Evolutionary conservation across 1,140 invertebrate species (phyloP).

Genomic region (Sycophila sp.): DNA sequence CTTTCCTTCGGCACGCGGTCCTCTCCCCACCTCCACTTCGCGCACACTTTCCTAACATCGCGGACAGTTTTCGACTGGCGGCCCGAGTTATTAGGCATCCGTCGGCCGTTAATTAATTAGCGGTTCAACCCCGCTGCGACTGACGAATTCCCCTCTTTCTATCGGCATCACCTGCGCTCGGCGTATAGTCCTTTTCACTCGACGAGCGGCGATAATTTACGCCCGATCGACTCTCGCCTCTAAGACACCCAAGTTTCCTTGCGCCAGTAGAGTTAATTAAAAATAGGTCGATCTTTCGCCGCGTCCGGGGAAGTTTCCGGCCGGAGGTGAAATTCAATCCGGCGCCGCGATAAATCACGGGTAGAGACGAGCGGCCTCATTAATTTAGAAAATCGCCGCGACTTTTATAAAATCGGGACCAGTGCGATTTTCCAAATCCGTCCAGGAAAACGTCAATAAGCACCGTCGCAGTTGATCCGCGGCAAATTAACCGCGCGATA

Average conservation of each 20-base stretch:
- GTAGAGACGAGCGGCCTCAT: background rate
- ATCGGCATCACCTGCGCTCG: too few relatives aligned
- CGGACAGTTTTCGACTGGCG: background rate
- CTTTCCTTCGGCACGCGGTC: background rate
- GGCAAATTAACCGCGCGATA: slow-evolving; percentile 27
- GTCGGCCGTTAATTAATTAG: slow-evolving; percentile 29
- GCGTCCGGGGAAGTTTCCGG: background rate
- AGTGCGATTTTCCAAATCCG: background rate
- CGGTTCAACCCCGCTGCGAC: too few relatives aligned
- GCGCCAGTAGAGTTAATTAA: too few relatives aligned
- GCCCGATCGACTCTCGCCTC: too few relatives aligned
- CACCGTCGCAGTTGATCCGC: slow-evolving; percentile 20
- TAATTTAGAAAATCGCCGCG: slow-evolving; percentile 10
- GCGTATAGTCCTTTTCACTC: too few relatives aligned
- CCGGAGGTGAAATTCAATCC: background rate
- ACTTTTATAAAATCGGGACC: background rate
- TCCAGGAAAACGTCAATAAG: slow-evolving; percentile 20
- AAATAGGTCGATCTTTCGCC: too few relatives aligned
- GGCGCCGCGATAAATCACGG: background rate
- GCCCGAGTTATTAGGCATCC: too few relatives aligned
- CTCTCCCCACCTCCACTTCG: too few relatives aligned
- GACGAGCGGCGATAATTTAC: too few relatives aligned
- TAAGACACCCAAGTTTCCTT: too few relatives aligned
- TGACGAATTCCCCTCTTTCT: too few relatives aligned
- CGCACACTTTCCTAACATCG: too few relatives aligned